Conservation (phyloP, 2,797 vertebrate species). For the Aselliscus stoliczkanus region DNA sequence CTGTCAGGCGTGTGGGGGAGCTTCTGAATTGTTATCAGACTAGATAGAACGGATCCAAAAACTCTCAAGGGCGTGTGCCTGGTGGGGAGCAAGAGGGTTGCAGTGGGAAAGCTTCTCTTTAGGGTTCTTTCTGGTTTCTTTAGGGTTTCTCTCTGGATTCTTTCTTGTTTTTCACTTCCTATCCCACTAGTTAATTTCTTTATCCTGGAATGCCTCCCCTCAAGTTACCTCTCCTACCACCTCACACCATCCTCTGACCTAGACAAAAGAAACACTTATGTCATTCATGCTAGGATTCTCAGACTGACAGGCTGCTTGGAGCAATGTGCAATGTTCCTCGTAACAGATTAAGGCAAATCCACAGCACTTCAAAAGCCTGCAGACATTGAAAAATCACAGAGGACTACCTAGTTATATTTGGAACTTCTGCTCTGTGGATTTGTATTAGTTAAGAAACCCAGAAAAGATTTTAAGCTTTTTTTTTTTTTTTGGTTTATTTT, state of each 20-base stretch:
- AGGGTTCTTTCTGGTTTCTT: no score
- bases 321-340: constrained; percentile 21
- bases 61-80: not conserved
- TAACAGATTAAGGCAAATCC: constrained; percentile 45
- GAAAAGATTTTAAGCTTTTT: constrained; percentile 13
- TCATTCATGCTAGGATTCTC: constrained; percentile 46
- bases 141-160: not conserved
- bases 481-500: not conserved
- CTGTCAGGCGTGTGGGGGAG: not conserved
- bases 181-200: not conserved
- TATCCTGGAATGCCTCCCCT: not conserved
- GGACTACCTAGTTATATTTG: not conserved
- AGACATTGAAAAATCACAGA: constrained; percentile 5
- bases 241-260: constrained; percentile 32
- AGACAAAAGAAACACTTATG: constrained; percentile 38
- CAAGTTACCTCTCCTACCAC: not conserved
- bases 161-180: not conserved
- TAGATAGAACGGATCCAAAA: not conserved
- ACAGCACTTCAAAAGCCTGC: constrained; percentile 35
- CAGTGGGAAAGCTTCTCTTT: not conserved
- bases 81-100: not conserved
- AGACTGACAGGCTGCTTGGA: constrained; percentile 42
- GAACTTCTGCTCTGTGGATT: constrained; percentile 13
- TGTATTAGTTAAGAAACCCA: constrained; percentile 31
- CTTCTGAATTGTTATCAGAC: not conserved